Evolutionary conservation across 2,797 vertebrate genomes (phyloP), one percentile per base, ranked within the genome.

Genomic region (Smutsia temminckii): DNA sequence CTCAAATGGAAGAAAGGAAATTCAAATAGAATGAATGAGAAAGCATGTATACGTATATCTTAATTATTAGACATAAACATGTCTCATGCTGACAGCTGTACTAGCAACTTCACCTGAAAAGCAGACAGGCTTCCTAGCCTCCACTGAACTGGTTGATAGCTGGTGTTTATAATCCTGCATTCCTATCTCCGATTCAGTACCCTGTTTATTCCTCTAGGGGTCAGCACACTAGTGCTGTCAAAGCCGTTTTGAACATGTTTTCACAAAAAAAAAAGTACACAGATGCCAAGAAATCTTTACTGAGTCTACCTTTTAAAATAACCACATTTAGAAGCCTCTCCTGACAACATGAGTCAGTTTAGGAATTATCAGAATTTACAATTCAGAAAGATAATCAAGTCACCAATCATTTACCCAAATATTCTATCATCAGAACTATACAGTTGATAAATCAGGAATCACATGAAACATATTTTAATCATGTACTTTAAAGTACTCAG

Each of bases 371-470:
- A 85, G n/a, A 80, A 85, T 9, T 51, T 64, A 63, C 25, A 92
- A 81, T 89, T 87, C 27, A 86, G n/a, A 80, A 85, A 91, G 29
- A 86, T 59, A 86, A 93, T 12, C 13, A 89, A 83, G 29, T 64
- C 59, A 66, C 13, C 7, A n/a, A 53, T 34, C 23, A n/a, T 13
- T 87, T 89, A 61, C 63, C 37, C 23, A 81, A 91, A 94, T 87
- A 83, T 27, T 93, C 32, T 66, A 84, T 42, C 20, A 42, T 53
- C 20, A 23, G 32, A 55, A 57, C 6, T 57, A 23, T 8, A 46
- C 11, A 32, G 23, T 6, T 78, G 49, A 85, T 61, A 81, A 80
- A 61, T 78, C 66, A 59, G 51, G 77, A 85, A 68, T 51, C 34
- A 57, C 63, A 8, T 27, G 46, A 91, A 89, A 63, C 53, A 59